These are phyloP conservation scores for Oxystoma pomonae DNA, from an alignment of 2,888 invertebrate species.

Conservation along the genomic window DNA sequence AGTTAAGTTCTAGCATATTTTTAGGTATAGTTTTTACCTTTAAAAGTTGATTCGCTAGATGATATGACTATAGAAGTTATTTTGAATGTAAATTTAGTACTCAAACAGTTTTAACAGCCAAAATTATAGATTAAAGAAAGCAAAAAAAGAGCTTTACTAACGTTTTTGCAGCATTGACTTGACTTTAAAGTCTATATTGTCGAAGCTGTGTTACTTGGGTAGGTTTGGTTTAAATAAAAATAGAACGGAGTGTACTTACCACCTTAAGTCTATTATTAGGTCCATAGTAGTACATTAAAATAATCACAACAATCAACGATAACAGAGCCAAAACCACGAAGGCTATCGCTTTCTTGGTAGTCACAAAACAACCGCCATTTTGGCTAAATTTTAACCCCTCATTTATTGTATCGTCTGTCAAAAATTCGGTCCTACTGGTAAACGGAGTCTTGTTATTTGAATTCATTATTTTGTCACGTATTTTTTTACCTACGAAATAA, in stretches of 20 bases:
- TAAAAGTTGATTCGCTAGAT: too few species aligned
- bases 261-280: conserved; percentile 34
- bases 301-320: conserved; percentile 37
- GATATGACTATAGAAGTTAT: too few species aligned
- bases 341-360: conserved; percentile 54
- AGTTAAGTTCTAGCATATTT: too few species aligned
- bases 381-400: conserved; percentile 57
- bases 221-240: not conserved
- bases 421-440: conserved; percentile 57
- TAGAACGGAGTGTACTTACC: conserved; percentile 26
- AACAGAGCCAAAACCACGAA: conserved; percentile 45
- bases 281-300: conserved; percentile 43
- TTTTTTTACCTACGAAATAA: too few species aligned
- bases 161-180: too few species aligned
- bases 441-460: conserved; percentile 9
- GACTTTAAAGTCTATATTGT: too few species aligned
- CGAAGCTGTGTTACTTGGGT: too few species aligned
- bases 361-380: conserved; percentile 59
- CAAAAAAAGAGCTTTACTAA: too few species aligned
- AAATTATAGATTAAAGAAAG: too few species aligned
- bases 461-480: not conserved
- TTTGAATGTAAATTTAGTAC: too few species aligned
- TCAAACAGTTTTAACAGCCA: too few species aligned
- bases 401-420: conserved; percentile 53
- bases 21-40: too few species aligned